Evolutionary conservation across 2,113 vertebrate species (phyloP).

Genomic region (Lepus europaeus): DNA sequence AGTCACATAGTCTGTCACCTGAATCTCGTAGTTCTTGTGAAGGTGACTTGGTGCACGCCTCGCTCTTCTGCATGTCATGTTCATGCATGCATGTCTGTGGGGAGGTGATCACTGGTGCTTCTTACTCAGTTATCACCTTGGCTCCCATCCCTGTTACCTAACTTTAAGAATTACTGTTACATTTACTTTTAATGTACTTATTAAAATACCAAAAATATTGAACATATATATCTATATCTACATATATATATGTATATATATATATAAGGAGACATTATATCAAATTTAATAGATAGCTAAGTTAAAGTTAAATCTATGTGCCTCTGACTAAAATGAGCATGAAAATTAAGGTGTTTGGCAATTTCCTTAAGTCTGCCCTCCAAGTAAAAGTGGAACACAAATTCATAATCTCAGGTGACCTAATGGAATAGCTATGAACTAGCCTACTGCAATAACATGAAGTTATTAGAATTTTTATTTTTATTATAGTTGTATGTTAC

Average conservation of each 20-base stretch:
- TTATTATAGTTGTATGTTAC: constrained; percentile 2
- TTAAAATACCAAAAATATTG: neutral
- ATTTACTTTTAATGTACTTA: constrained; percentile 23
- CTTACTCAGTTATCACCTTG: too few relatives aligned
- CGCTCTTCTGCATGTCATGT: too few relatives aligned
- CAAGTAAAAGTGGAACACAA: neutral
- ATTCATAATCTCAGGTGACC: neutral
- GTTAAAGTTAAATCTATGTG: neutral
- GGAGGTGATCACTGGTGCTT: too few relatives aligned
- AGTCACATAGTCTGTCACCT: too few relatives aligned
- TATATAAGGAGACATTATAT: neutral
- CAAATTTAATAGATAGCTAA: neutral
- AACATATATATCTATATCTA: neutral
- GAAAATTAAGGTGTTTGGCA: neutral
- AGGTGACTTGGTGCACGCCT: too few relatives aligned
- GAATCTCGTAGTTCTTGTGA: too few relatives aligned
- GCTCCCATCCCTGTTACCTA: too few relatives aligned
- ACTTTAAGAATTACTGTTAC: constrained; percentile 29
- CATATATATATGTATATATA: too few relatives aligned
- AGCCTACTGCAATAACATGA: neutral
- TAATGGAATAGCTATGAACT: neutral
- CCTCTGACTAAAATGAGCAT: neutral
- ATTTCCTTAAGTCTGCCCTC: neutral
- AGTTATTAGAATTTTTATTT: constrained; percentile 27
- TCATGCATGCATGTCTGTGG: too few relatives aligned